phyloP scores from a whole-genome alignment of 2,797 vertebrate genomes.

The Pteropus rufus region DNA sequence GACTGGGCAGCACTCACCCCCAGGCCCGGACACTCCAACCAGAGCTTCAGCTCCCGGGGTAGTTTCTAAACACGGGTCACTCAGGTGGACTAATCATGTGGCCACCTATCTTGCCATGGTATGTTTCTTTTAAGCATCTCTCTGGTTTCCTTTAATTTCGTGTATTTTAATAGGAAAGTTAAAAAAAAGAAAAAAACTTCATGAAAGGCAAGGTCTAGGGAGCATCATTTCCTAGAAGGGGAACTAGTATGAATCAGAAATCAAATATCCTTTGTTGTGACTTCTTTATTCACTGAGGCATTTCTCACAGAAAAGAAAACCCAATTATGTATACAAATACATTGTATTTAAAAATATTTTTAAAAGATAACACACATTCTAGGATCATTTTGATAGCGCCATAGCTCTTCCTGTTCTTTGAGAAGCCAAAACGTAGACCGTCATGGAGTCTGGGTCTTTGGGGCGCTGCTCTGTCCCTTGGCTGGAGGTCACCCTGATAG shows the following conservation, averaged over 20 bases:
- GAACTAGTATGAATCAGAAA: neutral
- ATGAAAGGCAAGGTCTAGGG: neutral
- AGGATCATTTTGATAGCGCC: neutral
- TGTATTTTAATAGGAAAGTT: neutral
- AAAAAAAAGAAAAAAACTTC: neutral
- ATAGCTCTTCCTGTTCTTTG: neutral
- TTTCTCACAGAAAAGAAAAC: neutral
- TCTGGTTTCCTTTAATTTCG: neutral
- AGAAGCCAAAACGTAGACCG: neutral
- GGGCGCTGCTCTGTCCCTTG: neutral
- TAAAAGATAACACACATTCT: neutral
- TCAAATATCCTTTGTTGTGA: neutral
- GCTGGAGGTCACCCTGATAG: conserved; percentile 1
- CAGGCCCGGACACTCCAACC: neutral
- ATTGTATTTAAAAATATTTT: neutral
- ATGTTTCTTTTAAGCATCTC: neutral
- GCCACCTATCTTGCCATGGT: neutral
- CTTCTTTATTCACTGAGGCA: neutral
- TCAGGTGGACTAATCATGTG: accelerated
- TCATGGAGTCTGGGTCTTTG: neutral
- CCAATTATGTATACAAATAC: neutral
- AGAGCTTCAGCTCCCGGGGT: neutral
- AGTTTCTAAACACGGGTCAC: neutral
- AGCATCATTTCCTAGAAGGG: neutral
- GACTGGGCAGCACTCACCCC: neutral